Evolutionary conservation across 2,113 vertebrate genomes (phyloP), one percentile per base, ranked within the genome.

Genomic region (Gavialis gangeticus): DNA sequence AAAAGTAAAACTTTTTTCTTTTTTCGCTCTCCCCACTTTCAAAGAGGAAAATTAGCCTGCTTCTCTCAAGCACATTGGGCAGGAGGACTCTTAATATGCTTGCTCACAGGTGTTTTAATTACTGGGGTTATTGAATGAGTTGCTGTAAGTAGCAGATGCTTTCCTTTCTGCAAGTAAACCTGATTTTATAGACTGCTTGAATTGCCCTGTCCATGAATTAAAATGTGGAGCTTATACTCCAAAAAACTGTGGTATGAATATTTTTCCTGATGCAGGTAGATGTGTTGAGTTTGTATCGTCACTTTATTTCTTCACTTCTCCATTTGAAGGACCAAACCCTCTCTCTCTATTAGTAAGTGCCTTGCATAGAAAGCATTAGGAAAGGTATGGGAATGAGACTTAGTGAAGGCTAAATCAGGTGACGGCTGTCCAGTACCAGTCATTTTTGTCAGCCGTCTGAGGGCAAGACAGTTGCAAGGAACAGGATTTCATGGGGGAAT

Each of bases 401-500:
- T 46, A n/a, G 1, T 30, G 83, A 17, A 12, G 62, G 2, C 0
- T 0, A 63, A 76, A 67, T 0, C 2, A 59, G 66, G 69, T 0
- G 2, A 12, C 64, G 60, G 54, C 64, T 24, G 4, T 34, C 64
- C 24, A 75, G 71, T 75, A 22, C 71, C 71, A 75, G 17, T 13
- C 71, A 55, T 75, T 54, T 75, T 27, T 75, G 25, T 27, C 54
- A 27, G 55, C 25, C 16, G 5, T 56, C 71, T 82, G 78, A 21
- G 12, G 66, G 55, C 30, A 78, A 75, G 82, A 27, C 22, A 87
- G 75, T 85, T 37, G 55, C 76, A 17, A 14, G 76, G 57, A 62
- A 37, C 46, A 46, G 46, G 46, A 46, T 46, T 46, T 46, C 9
- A 7, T 46, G 46, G 46, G 46, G 46, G 46, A 46, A 46, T 9